phyloP scores from a whole-genome alignment of 2,888 invertebrate species.

The Ichneumoninae sp. region DNA sequence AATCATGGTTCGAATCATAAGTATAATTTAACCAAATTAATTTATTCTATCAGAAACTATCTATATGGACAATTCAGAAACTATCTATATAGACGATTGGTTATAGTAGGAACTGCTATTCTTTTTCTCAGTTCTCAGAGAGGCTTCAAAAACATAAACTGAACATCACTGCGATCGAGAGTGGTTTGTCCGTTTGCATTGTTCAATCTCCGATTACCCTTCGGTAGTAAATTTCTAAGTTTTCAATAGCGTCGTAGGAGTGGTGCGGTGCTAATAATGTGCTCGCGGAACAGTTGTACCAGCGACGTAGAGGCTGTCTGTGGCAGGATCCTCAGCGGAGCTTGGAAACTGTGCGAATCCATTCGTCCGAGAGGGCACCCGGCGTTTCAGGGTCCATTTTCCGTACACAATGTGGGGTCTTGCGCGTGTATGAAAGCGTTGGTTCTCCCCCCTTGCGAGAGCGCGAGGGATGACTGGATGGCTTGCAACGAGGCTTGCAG shows the following conservation, averaged over 20 bases:
- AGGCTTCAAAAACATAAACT: not conserved
- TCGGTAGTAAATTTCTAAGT: conserved; percentile 17
- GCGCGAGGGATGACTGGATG: conserved; percentile 14
- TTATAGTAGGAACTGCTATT: no score
- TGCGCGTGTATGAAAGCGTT: conserved; percentile 47
- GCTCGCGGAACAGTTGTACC: conserved; percentile 7
- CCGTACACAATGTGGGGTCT: conserved; percentile 47
- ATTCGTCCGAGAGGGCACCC: conserved; percentile 20
- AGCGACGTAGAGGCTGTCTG: not conserved
- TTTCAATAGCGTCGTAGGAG: conserved; percentile 26
- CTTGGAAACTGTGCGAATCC: conserved; percentile 34
- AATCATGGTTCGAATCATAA: no score
- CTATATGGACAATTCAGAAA: no score
- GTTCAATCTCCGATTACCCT: conserved; percentile 15
- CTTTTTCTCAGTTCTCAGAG: no score
- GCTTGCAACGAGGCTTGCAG: conserved; percentile 22
- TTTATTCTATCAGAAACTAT: no score
- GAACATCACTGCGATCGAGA: not conserved
- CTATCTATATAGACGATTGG: no score
- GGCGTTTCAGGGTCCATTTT: conserved; percentile 49
- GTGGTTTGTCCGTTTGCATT: not conserved
- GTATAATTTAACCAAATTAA: no score
- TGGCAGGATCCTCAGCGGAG: not conserved
- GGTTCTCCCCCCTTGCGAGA: not conserved
- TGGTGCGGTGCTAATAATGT: conserved; percentile 32